Evolutionary conservation across 2,888 invertebrate genomes (phyloP).

Genomic region (Cephus pygmeus): DNA sequence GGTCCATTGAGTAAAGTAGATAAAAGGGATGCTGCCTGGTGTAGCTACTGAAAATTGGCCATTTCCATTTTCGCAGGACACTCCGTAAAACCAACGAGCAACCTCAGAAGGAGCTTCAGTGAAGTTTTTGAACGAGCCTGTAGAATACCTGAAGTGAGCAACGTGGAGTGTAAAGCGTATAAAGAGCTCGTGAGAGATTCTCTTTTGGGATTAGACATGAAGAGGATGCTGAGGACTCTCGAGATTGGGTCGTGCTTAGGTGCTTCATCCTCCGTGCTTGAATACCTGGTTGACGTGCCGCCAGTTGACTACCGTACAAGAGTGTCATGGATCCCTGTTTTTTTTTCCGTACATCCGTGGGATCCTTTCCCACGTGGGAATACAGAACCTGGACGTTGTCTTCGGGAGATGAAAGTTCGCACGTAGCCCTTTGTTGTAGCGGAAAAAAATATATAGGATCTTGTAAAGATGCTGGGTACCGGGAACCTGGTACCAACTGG

Average conservation of each 20-base stretch:
- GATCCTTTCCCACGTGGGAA: background rate
- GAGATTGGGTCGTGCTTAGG: slow-evolving; percentile 1
- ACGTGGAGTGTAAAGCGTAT: slow-evolving; percentile 3
- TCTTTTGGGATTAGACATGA: slow-evolving; percentile 15
- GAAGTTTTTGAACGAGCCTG: background rate
- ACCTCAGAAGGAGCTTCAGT: background rate
- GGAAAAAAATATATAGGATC: background rate
- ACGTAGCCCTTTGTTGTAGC: background rate
- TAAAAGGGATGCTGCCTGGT: background rate
- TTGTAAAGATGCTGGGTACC: background rate
- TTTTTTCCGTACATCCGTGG: background rate
- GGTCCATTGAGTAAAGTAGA: slow-evolving; percentile 22
- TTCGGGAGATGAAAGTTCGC: background rate
- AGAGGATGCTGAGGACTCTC: slow-evolving; percentile 28
- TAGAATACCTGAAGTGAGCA: background rate
- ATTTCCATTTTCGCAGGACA: slow-evolving; percentile 39
- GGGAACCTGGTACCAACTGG: background rate
- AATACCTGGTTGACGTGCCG: background rate
- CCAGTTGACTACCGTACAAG: background rate
- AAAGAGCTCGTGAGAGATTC: slow-evolving; percentile 14
- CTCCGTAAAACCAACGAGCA: background rate
- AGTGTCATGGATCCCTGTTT: background rate
- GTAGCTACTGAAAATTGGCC: background rate
- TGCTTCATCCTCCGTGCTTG: background rate
- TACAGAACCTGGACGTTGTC: background rate